Evolutionary conservation across 2,113 vertebrate species (phyloP), one percentile per base, ranked within the genome.

Genomic region (Opisthocomus hoazin): DNA sequence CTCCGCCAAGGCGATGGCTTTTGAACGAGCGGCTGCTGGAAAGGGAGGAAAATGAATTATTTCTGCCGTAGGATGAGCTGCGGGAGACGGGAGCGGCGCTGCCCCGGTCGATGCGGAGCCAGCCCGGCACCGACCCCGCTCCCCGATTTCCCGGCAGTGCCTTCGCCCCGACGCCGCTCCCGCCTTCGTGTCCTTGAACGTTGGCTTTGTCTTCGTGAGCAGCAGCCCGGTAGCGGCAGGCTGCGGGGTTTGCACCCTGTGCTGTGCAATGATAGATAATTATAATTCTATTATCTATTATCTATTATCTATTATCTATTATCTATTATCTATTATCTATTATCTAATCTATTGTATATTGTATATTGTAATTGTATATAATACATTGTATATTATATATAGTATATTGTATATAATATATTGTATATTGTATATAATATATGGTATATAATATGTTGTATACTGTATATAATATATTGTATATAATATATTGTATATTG

Each of bases 11-110:
- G 70, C 76, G 84, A 86, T 93, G 82, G 84, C 78, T 94, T 89
- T 93, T 94, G 94, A 90, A 94, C 82, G 91, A 95, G 91, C 1
- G 41, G 60, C 92, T 71, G 74, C 92, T 84, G 92, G 87, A 94
- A 90, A 88, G 75, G 64, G 65, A 94, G 80, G 85, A 84, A 85
- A 80, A 92, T 89, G 84, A 85, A 92, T 89, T 77, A 87, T 91
- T 94, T 69, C 90, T 96, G 79, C 90, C 11, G 2, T 58, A 53
- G 80, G 89, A 92, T 90, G 46, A 90, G 79, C 83, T 89, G 15
- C 6, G 17, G 61, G 66, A 63, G 91, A 24, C 26, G 3, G 69
- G 45, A 46, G n/a, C 5, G 4, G 26, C 2, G 2, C 46, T 46
- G 75, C 36, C 48, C 50, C 4, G 11, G 60, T 58, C 66, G 5